Conservation (phyloP, 2,113 vertebrate genomes). For the Periophthalmodon schlosseri region DNA sequence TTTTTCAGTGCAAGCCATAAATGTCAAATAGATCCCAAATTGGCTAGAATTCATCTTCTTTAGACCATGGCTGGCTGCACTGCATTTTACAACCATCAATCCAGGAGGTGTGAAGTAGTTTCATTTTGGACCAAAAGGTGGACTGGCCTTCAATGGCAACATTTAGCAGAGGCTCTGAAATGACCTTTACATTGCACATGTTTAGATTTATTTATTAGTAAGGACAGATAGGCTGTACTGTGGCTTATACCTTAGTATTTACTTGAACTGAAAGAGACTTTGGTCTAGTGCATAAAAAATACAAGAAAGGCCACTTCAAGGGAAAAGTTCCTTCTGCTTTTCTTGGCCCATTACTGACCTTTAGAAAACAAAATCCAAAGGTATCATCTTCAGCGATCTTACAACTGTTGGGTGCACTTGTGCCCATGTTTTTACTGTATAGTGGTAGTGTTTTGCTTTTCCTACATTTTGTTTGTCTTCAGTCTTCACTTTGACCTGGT, state of each 20-base stretch:
- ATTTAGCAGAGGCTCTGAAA: background rate
- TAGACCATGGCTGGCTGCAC: background rate
- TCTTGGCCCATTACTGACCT: background rate
- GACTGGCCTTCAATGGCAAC: background rate
- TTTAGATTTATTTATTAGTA: background rate
- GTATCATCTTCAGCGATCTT: too few species aligned
- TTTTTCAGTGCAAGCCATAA: background rate
- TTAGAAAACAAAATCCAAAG: background rate
- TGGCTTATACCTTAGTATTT: background rate
- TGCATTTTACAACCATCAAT: background rate
- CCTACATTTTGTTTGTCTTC: too few species aligned
- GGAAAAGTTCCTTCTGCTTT: background rate
- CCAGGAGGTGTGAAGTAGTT: background rate
- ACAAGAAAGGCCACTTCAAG: background rate
- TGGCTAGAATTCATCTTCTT: background rate
- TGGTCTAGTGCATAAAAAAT: background rate
- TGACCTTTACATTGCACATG: background rate
- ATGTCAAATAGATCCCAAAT: constrained; percentile 5
- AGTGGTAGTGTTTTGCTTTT: background rate
- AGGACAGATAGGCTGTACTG: background rate
- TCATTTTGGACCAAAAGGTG: constrained; percentile 2
- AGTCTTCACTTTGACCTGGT: too few species aligned
- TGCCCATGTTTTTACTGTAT: too few species aligned
- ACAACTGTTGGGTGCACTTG: too few species aligned
- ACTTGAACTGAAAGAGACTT: background rate